phyloP scores from a whole-genome alignment of 2,888 invertebrate genomes.

The Nephrotoma guestfalica region DNA sequence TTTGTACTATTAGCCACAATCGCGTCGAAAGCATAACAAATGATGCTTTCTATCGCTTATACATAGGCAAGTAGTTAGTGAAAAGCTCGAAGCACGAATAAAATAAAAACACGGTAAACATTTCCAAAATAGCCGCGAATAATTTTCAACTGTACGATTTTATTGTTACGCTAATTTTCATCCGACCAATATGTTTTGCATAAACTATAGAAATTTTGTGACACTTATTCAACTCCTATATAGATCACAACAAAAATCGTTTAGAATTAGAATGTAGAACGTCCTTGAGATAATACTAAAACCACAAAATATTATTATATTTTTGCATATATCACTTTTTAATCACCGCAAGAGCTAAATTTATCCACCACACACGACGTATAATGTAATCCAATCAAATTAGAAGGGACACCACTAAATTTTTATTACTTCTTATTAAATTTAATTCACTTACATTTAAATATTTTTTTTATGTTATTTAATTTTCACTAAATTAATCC shows the following conservation, averaged over 20 bases:
- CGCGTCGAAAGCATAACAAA: too few species aligned
- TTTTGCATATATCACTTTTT: not conserved
- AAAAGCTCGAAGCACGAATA: not conserved
- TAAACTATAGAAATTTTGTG: not conserved
- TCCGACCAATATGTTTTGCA: not conserved
- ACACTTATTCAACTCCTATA: not conserved
- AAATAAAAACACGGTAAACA: not conserved
- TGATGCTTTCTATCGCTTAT: not conserved
- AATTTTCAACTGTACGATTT: not conserved
- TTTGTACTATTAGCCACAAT: not conserved
- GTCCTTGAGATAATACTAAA: not conserved
- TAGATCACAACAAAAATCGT: not conserved
- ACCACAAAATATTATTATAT: not conserved
- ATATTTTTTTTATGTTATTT: not conserved
- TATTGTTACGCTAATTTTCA: not conserved
- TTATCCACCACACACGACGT: not conserved
- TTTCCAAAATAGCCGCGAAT: not conserved
- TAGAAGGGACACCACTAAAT: not conserved
- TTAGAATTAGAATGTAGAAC: not conserved
- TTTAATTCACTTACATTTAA: not conserved
- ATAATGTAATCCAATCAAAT: not conserved
- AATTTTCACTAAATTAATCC: not conserved
- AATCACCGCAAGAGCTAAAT: not conserved
- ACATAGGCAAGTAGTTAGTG: not conserved
- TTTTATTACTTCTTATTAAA: not conserved